Evolutionary conservation across 2,113 vertebrate species (phyloP).

Genomic region (Lates calcarifer): DNA sequence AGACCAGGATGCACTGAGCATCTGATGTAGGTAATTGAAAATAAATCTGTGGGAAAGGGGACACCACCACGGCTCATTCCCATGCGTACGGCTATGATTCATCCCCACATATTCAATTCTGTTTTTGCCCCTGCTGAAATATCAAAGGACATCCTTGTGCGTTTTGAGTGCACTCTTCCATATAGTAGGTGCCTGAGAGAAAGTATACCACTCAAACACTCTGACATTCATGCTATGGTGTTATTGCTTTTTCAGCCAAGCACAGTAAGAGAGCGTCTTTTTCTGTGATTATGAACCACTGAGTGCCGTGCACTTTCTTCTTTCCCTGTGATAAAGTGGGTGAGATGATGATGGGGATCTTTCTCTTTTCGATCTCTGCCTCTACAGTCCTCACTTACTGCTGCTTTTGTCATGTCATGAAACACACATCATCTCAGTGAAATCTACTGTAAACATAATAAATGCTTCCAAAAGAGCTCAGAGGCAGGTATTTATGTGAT

Average conservation of each 20-base stretch:
- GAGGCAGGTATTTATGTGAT: background rate
- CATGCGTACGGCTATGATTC: constrained; percentile 54
- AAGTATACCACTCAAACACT: constrained; percentile 38
- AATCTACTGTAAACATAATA: constrained; percentile 4
- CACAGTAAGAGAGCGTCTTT: background rate
- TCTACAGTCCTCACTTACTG: background rate
- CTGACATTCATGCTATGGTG: constrained; percentile 42
- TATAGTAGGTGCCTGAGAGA: constrained; percentile 32
- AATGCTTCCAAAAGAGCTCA: background rate
- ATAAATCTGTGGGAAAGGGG: constrained; percentile 48
- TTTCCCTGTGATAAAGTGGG: constrained; percentile 20
- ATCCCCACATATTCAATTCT: constrained; percentile 46
- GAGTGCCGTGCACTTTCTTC: constrained; percentile 28
- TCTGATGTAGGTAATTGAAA: constrained; percentile 62
- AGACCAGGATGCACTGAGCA: constrained; percentile 26
- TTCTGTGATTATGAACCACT: constrained; percentile 27
- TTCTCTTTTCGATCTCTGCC: constrained; percentile 1
- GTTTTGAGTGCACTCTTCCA: constrained; percentile 36
- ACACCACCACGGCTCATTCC: constrained; percentile 23
- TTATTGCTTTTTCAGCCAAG: constrained; percentile 51
- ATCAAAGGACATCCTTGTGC: constrained; percentile 45
- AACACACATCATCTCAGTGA: constrained; percentile 1
- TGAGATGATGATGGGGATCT: constrained; percentile 19
- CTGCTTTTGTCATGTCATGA: constrained; percentile 12
- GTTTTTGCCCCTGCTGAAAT: constrained; percentile 37